phyloP scores from a whole-genome alignment of 2,797 vertebrate species.

The Clarias platycephalus region DNA sequence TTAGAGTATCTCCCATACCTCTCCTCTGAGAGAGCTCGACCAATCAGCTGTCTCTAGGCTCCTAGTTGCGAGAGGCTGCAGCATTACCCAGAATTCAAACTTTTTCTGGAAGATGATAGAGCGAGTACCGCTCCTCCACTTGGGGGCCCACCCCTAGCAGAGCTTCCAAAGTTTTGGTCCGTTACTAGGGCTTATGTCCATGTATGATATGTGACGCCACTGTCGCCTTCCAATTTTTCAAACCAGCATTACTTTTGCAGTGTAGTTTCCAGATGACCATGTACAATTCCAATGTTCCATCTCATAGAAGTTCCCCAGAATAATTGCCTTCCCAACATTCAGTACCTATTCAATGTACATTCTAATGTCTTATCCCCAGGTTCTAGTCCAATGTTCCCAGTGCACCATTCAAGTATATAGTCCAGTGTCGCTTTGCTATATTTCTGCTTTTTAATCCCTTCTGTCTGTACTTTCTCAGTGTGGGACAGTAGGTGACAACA shows the following conservation, averaged over 20 bases:
- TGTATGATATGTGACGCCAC: not conserved
- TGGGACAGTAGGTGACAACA: conserved; percentile 87
- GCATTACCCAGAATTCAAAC: no score
- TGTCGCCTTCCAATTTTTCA: not conserved
- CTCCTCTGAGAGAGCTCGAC: no score
- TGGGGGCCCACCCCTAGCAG: no score
- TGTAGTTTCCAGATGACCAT: not conserved
- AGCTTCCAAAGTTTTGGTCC: not conserved
- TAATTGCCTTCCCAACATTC: not conserved
- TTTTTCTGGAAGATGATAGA: no score
- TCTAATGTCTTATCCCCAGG: not conserved
- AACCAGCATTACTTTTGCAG: not conserved
- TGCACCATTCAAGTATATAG: not conserved
- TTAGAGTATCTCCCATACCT: no score
- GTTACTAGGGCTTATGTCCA: not conserved
- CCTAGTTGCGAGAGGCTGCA: no score
- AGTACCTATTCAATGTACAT: not conserved
- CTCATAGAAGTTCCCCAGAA: not conserved
- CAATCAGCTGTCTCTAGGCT: no score
- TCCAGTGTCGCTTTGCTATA: not conserved
- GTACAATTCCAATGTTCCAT: not conserved
- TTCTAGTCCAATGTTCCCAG: not conserved
- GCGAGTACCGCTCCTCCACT: no score
- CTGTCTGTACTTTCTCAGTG: conserved; percentile 70
- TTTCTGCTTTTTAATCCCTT: not conserved